Evolutionary conservation across 2,113 vertebrate species (phyloP).

Genomic region (Panthera leo): DNA sequence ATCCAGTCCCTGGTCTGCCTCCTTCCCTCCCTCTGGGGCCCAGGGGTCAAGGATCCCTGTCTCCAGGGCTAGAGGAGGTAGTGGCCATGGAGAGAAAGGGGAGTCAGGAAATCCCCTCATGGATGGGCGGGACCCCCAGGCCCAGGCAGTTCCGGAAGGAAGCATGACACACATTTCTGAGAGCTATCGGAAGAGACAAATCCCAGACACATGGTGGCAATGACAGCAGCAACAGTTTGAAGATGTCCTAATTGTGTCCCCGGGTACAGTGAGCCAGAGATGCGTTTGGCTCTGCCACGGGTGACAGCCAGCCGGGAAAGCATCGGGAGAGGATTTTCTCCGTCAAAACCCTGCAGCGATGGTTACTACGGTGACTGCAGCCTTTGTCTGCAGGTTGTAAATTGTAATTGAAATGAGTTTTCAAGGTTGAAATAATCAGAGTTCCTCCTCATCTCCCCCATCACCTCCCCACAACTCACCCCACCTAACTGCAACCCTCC

Average conservation of each 20-base stretch:
- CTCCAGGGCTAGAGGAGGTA: neutral
- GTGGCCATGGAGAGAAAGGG: no score
- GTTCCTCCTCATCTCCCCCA: neutral
- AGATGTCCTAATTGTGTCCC: constrained; percentile 82
- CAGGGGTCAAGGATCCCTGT: neutral
- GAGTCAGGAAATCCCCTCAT: neutral
- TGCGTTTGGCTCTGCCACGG: constrained; percentile 18
- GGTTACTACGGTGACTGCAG: constrained; percentile 73
- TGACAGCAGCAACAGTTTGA: constrained; percentile 68
- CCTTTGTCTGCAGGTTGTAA: constrained; percentile 79
- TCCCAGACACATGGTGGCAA: constrained; percentile 9
- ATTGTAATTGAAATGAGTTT: constrained; percentile 80
- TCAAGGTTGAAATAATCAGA: constrained; percentile 80
- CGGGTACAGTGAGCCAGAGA: constrained; percentile 68
- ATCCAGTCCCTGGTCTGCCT: neutral
- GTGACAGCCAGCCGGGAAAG: constrained; percentile 64
- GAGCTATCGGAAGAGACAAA: constrained; percentile 49
- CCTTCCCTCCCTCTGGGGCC: neutral
- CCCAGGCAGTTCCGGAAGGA: neutral
- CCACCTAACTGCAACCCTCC: neutral
- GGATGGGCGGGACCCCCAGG: neutral
- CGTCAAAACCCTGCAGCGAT: constrained; percentile 42
- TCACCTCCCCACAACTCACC: neutral
- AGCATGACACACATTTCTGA: neutral
- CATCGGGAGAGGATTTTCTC: constrained; percentile 58